Base-by-base conservation (phyloP, 2,888 invertebrate genomes). In the Diplazon laetatorius region DNA sequence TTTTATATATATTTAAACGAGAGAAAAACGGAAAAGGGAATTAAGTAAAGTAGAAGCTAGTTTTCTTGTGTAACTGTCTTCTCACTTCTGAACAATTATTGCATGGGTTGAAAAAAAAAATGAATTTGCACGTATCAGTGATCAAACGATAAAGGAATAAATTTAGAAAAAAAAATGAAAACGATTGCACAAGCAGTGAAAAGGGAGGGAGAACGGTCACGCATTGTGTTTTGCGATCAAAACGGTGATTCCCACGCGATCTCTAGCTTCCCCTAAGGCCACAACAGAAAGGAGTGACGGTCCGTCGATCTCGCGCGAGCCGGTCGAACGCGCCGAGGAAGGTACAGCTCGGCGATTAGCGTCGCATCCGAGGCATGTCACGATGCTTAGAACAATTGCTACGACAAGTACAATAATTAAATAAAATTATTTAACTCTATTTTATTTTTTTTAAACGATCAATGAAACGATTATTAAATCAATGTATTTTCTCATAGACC, bases 241-340 rank as follows among this genome's bases (percentile, higher is more conserved):
- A 68, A 68, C 25, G 44, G 46, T 52, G 52, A 44, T 72, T 76
- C 76, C 76, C 76, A 76, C 76, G 76, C 76, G 76, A 71, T 66
- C 22, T 52, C n/a, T n/a, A n/a, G 18, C 25, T 60, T 37, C 62
- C 71, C 76, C 71, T 39, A 35, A 70, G 71, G 76, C 76, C 42
- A 70, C 59, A 76, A 75, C 63, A 2, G 65, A 68, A 71, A 76
- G 62, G 66, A 68, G 70, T 65, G 71, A 65, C 70, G 65, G 65
- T 71, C 65, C 22, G 59, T 59, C 66, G 73, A 39, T 76, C 69
- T 71, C 76, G 70, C 65, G 60, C 76, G 65, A 66, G 39, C 66
- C 59, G 59, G 48, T 73, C 46, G 66, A 73, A 73, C 59, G 50
- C 42, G 68, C 60, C 60, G 52, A 52, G 35, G 4, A 70, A 52